Percentiles rank a stretch among this genome's conserved stretches.
Evolutionary conservation across 2,888 invertebrate species (phyloP).

Genomic region (Tyria jacobaeae): DNA sequence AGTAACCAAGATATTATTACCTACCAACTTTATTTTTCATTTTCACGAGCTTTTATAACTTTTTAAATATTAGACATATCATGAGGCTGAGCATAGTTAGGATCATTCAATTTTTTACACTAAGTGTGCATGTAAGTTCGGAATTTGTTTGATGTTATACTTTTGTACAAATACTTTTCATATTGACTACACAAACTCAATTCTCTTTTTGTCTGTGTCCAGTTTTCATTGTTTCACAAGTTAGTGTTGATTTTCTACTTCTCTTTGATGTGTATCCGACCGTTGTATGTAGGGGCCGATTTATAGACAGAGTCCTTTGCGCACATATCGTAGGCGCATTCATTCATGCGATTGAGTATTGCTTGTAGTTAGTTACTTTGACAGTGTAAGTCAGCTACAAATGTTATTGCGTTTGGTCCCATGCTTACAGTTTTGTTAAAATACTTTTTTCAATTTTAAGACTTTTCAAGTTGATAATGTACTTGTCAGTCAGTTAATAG

Average conservation of each 20-base stretch:
- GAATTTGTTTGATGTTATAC: too few species aligned
- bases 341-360: slow-evolving; percentile 67
- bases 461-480: background rate
- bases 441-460: background rate
- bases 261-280: slow-evolving; percentile 78
- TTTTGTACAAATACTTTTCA: slow-evolving; percentile 2
- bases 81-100: background rate
- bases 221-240: slow-evolving; percentile 61
- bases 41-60: slow-evolving; percentile 4
- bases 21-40: slow-evolving; percentile 17
- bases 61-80: background rate
- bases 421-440: background rate
- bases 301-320: slow-evolving; percentile 72
- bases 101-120: too few species aligned
- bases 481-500: background rate
- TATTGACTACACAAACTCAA: slow-evolving; percentile 41
- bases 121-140: too few species aligned
- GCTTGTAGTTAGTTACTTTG: slow-evolving; percentile 48
- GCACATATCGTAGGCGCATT: slow-evolving; percentile 69
- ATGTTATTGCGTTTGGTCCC: background rate
- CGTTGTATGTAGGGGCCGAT: slow-evolving; percentile 61
- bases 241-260: slow-evolving; percentile 70
- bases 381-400: slow-evolving; percentile 14
- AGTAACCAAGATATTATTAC: slow-evolving; percentile 20
- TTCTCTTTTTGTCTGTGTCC: slow-evolving; percentile 22